Evolutionary conservation across 2,113 vertebrate species (phyloP).

Genomic region (Panurus biarmicus): DNA sequence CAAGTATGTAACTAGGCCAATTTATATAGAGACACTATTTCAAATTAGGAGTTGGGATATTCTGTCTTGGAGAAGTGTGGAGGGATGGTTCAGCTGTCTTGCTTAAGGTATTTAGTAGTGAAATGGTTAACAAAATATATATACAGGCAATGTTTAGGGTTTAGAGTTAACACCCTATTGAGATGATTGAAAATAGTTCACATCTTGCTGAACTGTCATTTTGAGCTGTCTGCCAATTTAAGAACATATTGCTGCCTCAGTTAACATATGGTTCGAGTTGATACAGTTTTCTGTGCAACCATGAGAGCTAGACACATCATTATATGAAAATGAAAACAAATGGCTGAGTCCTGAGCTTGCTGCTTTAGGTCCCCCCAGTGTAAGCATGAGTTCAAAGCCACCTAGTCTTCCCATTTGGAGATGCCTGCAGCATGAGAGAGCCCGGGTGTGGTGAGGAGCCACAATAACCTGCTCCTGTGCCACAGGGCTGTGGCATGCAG

Average conservation of each 20-base stretch:
- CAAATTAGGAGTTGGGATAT: neutral
- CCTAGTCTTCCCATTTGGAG: neutral
- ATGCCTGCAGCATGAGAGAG: neutral
- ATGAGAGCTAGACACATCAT: conserved; percentile 65
- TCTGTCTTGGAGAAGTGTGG: neutral
- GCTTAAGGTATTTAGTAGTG: neutral
- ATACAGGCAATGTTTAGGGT: conserved; percentile 40
- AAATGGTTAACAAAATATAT: conserved; percentile 47
- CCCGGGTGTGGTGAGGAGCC: neutral
- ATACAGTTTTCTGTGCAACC: conserved; percentile 56
- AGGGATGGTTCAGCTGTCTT: neutral
- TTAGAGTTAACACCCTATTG: conserved; percentile 58
- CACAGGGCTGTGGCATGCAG: neutral
- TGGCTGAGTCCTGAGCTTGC: conserved; percentile 17
- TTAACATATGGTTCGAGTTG: conserved; percentile 62
- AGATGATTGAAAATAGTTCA: conserved; percentile 63
- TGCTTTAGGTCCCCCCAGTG: neutral
- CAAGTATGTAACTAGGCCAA: neutral
- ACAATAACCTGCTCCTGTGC: neutral
- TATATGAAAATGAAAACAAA: conserved; percentile 66
- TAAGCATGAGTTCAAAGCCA: conserved; percentile 25
- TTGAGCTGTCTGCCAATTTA: conserved; percentile 61
- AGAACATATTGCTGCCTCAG: conserved; percentile 64
- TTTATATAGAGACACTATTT: neutral
- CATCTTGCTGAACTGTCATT: conserved; percentile 62